Base-by-base conservation (phyloP, 2,113 vertebrate species). In the Bettongia penicillata region DNA sequence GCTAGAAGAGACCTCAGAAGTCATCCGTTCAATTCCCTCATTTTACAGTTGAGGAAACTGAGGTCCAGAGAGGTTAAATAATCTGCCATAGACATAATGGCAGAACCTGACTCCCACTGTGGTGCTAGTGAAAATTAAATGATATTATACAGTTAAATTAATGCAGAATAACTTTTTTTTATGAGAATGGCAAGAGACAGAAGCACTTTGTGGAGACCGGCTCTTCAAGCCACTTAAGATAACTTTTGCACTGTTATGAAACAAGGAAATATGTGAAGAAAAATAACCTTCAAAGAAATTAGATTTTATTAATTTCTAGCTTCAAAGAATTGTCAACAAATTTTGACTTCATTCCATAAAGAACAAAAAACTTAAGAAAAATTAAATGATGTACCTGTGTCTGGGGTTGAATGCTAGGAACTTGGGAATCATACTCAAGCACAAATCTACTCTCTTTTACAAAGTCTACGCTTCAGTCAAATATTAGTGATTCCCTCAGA, bases 301-400 rank as follows among this genome's bases (percentile, higher is more conserved):
- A 97, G 97, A 98, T 93, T 97, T 84, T 97, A 94, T 89, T 98
- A 55, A 96, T 98, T 98, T 96, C 51, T 97, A 96, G 98, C 97
- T 98, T 98, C 96, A 97, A 96, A 98, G 97, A 96, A 96, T 97
- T 98, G 98, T 98, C 98, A 98, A 95, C 97, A 91, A 91, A 3
- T 95, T 97, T 97, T 95, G 93, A 93, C 98, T 98, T 96, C 98
- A 97, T 98, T 99, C 98, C 98, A 98, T 99, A 99, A 98, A 99
- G 98, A 97, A 92, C 98, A 95, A 98, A 98, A 98, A 98, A 94
- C 68, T 96, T 93, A 92, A 52, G 22, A 52, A 52, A 0, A 52
- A 43, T 77, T n/a, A 43, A 43, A 22, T 22, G 37, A n/a, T 43
- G n/a, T 43, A 37, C 43, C 16, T 84, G 6, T 2, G 43, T 84